Evolutionary conservation across 2,113 vertebrate genomes (phyloP), one percentile per base, ranked within the genome.

Genomic region (Sebastes fasciatus): DNA sequence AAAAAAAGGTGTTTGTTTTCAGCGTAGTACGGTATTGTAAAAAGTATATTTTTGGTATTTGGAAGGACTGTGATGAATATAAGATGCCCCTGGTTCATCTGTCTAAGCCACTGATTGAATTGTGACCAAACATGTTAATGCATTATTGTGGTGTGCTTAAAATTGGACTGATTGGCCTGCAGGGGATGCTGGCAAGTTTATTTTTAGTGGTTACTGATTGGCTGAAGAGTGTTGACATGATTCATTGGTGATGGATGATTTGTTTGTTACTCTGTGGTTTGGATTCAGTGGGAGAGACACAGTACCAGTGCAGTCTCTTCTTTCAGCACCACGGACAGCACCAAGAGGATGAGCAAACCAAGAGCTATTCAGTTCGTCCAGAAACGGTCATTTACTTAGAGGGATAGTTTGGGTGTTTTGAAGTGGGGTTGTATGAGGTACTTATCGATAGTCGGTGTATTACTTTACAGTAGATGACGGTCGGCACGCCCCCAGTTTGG

Each of bases 271-370:
- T 5, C 6, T 3, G 17, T 58, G 45, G 6, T 48, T 43, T 52
- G 43, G 19, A 58, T 58, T 8, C 42, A 51, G 5, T 17, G 11
- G 34, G 75, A 21, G 51, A 43, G 19, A 16, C 19, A 55, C 1
- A 1, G 21, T 23, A 13, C 21, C 23, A 5, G 62, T 45, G 16
- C 54, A 9, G 58, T 62, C 14, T 40, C 51, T 3, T 74, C 62
- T 78, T 84, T 85, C 86, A 90, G 88, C 76, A 90, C 85, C 77
- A 67, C 4, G 80, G 88, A 86, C 68, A 86, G 83, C 77, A 55
- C 60, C 43, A 8, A 10, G 42, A 23, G 21, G n/a, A 13, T 2
- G 9, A 26, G 52, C 45, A 54, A 26, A 69, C 34, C 4, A 63
- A 19, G 55, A 46, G n/a, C 8, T n/a, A 1, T 45, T 70, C 55